A percentile compares a stretch with the other conserved stretches of the same genome.
Conservation (phyloP, 1,140 invertebrate species). For the Drosophila orena region DNA sequence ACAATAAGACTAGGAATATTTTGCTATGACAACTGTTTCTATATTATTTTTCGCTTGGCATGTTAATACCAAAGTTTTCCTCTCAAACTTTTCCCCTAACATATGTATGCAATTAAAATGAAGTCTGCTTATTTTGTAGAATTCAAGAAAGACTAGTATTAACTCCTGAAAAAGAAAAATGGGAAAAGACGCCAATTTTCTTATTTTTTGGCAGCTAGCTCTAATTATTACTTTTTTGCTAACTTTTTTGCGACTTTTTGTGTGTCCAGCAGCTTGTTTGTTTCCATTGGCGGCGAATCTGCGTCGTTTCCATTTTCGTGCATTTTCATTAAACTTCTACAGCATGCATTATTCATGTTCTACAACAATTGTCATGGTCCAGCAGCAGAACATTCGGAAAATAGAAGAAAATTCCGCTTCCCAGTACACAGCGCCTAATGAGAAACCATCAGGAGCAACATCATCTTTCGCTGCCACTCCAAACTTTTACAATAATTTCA, state of each 20-base stretch:
- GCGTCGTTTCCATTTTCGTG: conserved; percentile 38
- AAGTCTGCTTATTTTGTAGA: not conserved
- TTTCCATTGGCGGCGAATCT: conserved; percentile 33
- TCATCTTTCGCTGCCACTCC: conserved; percentile 38
- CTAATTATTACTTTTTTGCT: conserved; percentile 29
- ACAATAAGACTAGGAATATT: too few relatives aligned
- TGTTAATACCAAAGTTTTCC: too few relatives aligned
- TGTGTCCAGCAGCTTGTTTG: conserved; percentile 23
- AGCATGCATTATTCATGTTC: conserved; percentile 76
- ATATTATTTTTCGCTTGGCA: too few relatives aligned
- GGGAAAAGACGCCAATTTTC: conserved; percentile 13
- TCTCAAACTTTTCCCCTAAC: not conserved
- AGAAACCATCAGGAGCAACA: conserved; percentile 61
- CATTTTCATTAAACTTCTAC: conserved; percentile 73
- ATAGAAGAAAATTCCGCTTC: too few relatives aligned
- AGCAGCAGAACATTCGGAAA: not conserved
- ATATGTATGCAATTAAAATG: not conserved
- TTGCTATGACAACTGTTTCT: too few relatives aligned
- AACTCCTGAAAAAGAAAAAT: not conserved
- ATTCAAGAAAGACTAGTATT: not conserved
- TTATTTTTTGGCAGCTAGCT: conserved; percentile 27
- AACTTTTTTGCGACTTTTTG: conserved; percentile 17
- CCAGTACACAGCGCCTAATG: conserved; percentile 40
- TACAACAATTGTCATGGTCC: conserved; percentile 65
- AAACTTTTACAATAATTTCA: conserved; percentile 79